These are phyloP conservation scores for Sternotherus odoratus DNA, from an alignment of 2,797 vertebrate genomes.

Conservation along the genomic window DNA sequence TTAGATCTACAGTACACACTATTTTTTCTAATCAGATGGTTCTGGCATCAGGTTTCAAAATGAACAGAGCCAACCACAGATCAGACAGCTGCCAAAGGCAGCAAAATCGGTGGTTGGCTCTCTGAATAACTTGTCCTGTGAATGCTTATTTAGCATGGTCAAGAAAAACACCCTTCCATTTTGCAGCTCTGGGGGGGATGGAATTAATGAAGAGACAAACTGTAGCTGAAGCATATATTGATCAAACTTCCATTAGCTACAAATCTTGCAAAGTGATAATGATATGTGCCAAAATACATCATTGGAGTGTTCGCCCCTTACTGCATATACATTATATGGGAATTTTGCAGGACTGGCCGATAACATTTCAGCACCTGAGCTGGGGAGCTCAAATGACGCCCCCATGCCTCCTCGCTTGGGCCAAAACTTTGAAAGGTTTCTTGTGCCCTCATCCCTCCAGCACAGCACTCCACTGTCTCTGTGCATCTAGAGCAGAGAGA, in stretches of 20 bases:
- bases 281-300: not conserved
- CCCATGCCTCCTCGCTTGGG: too few species aligned
- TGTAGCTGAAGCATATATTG: not conserved
- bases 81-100: constrained; percentile 29
- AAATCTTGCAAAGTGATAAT: not conserved
- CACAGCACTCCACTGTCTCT: too few species aligned
- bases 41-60: constrained; percentile 52
- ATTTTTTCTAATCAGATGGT: constrained; percentile 51
- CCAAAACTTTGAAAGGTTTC: too few species aligned
- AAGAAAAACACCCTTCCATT: not conserved
- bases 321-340: not conserved
- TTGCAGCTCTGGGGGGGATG: not conserved
- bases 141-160: constrained; percentile 17
- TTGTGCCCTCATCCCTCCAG: too few species aligned
- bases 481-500: too few species aligned
- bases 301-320: not conserved
- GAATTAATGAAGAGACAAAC: not conserved
- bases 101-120: constrained; percentile 19
- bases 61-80: constrained; percentile 1
- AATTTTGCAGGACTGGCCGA: not conserved
- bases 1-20: constrained; percentile 36
- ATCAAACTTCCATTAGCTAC: not conserved
- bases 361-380: too few species aligned
- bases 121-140: not conserved
- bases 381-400: too few species aligned